A percentile compares a stretch with the other conserved stretches of the same genome.
phyloP scores from a whole-genome alignment of 1,140 invertebrate species.

The Helicoverpa zea region DNA sequence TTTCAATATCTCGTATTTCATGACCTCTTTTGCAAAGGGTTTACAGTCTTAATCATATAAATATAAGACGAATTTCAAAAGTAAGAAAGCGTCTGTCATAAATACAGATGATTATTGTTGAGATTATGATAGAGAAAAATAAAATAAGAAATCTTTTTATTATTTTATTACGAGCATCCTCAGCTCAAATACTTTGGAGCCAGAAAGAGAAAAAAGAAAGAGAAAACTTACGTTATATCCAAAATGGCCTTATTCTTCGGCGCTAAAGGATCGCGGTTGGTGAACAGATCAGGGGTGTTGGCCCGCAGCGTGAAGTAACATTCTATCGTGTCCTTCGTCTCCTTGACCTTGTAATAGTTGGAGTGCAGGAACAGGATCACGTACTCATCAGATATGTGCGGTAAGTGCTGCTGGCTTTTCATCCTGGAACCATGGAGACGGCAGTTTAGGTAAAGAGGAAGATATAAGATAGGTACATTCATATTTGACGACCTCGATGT shows the following conservation, averaged over 20 bases:
- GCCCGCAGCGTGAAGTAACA: constrained; percentile 87
- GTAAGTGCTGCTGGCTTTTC: constrained; percentile 87
- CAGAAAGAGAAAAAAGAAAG: neutral
- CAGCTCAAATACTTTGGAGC: too few species aligned
- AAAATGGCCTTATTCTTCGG: constrained; percentile 84
- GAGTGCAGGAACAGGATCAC: constrained; percentile 88
- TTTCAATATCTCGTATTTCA: too few species aligned
- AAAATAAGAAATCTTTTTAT: too few species aligned
- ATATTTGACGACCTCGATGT: too few species aligned
- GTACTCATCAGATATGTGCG: constrained; percentile 87
- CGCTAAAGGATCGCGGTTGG: constrained; percentile 83
- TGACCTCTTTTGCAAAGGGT: too few species aligned
- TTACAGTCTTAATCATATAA: too few species aligned
- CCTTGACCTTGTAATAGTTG: constrained; percentile 87
- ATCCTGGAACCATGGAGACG: constrained; percentile 83
- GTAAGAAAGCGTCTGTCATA: too few species aligned
- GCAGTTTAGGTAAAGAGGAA: neutral
- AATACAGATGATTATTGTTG: too few species aligned
- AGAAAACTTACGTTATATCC: constrained; percentile 85
- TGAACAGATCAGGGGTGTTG: constrained; percentile 86
- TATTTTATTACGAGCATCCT: too few species aligned
- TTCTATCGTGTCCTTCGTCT: constrained; percentile 88
- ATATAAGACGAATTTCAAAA: too few species aligned
- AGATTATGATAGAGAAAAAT: too few species aligned
- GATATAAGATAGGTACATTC: too few species aligned